phyloP scores from a whole-genome alignment of 2,888 invertebrate genomes.

The Dasypolia templi region DNA sequence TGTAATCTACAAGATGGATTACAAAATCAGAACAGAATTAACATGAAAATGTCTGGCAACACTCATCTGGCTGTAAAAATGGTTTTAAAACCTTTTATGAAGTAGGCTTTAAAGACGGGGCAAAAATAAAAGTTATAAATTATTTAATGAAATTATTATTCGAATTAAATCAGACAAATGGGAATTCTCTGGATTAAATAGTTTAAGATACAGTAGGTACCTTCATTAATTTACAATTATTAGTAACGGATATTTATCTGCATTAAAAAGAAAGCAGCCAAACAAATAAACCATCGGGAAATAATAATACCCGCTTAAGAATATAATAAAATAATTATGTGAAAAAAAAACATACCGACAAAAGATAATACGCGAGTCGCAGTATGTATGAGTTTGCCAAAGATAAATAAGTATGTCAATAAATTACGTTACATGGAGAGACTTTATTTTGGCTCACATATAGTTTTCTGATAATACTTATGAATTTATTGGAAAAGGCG shows the following conservation, averaged over 20 bases:
- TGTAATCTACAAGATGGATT: neutral
- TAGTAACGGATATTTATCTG: neutral
- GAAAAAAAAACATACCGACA: too few species aligned
- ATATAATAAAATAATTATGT: constrained; percentile 2
- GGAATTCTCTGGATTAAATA: too few species aligned
- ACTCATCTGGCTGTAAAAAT: neutral
- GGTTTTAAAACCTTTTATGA: neutral
- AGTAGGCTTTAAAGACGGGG: too few species aligned
- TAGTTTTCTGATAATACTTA: too few species aligned
- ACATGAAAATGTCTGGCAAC: neutral
- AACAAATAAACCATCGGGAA: neutral
- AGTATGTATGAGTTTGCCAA: constrained; percentile 28
- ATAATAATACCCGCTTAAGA: neutral
- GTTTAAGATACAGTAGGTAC: too few species aligned
- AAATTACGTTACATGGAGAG: constrained; percentile 32
- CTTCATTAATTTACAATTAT: neutral
- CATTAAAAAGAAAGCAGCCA: neutral
- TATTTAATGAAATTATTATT: too few species aligned
- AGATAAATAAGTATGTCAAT: constrained; percentile 31
- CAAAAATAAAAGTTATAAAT: too few species aligned
- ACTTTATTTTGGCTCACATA: too few species aligned
- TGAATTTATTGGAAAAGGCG: too few species aligned
- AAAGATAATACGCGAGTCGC: too few species aligned
- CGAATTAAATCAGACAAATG: too few species aligned
- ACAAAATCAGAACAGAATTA: neutral